Evolutionary conservation across 2,113 vertebrate genomes (phyloP), one percentile per base, ranked within the genome.

Genomic region (Phalacrocorax aristotelis): DNA sequence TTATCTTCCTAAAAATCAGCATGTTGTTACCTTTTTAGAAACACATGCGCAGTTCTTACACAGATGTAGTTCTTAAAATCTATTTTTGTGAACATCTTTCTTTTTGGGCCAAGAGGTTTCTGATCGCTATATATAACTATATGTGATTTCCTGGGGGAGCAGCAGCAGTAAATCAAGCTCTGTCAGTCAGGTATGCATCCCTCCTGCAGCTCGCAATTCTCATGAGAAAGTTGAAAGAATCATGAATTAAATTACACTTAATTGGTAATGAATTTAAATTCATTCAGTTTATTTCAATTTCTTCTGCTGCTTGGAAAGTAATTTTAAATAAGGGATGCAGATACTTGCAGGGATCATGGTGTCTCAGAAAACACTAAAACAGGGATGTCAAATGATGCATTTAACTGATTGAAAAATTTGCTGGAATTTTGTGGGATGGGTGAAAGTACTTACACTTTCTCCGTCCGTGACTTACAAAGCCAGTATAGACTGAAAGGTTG

Each of bases 201-300:
- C 62, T 91, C 91, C 87, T 94, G 82, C 92, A 72, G 90, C 81
- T 94, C 5, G 2, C 62, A 61, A 20, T 61, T 93, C 92, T 94
- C 95, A 64, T 4, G 62, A 96, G 96, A 94, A 96, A 91, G 84
- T 60, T 54, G 82, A 83, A 91, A 93, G 94, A 91, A 87, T 77
- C 38, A 44, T 93, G 91, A 94, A 95, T 94, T 93, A 93, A 96
- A 95, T 97, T 90, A 70, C n/a, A 76, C 51, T 83, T 96, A 95
- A 95, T 96, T 95, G 90, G 75, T 95, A 91, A 97, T 95, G 89
- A 94, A 96, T 95, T 97, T 87, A 95, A 97, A 97, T 95, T 95
- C 93, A 95, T 95, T 95, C 93, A 77, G 38, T 94, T 94, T 83
- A 49, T 71, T 95, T 84, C 75, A 29, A 1, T 94, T 89, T 82